These are phyloP conservation scores for Polypedilum vanderplanki DNA, from an alignment of 1,140 invertebrate genomes.

Conservation along the genomic window DNA sequence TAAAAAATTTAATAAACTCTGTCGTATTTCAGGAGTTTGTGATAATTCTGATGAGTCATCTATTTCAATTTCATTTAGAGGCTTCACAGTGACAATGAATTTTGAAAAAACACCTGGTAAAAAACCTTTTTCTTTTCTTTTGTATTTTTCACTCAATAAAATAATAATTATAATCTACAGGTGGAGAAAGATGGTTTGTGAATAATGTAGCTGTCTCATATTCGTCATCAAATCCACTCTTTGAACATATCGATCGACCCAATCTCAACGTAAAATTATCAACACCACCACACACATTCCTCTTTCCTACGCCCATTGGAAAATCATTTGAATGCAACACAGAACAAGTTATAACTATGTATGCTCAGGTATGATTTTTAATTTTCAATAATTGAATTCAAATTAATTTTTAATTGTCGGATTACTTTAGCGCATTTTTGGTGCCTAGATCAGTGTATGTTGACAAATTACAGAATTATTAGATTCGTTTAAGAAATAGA, in stretches of 20 bases:
- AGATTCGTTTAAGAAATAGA: too few relatives aligned
- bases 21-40: conserved; percentile 45
- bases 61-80: conserved; percentile 62
- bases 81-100: conserved; percentile 58
- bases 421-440: too few relatives aligned
- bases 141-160: background rate
- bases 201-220: conserved; percentile 61
- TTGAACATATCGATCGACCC: conserved; percentile 50
- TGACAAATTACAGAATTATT: too few relatives aligned
- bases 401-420: too few relatives aligned
- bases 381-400: too few relatives aligned
- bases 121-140: background rate
- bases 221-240: conserved; percentile 48
- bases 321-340: conserved; percentile 70
- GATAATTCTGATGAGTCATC: conserved; percentile 59
- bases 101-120: conserved; percentile 50
- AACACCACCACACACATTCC: conserved; percentile 52
- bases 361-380: conserved; percentile 36
- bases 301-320: conserved; percentile 78
- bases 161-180: conserved; percentile 45
- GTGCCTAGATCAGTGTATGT: too few relatives aligned
- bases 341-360: conserved; percentile 47
- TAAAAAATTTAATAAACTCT: background rate
- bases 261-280: conserved; percentile 50
- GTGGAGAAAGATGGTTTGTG: conserved; percentile 78